phyloP scores from a whole-genome alignment of 1,140 invertebrate species.

The Sitophilus oryzae region DNA sequence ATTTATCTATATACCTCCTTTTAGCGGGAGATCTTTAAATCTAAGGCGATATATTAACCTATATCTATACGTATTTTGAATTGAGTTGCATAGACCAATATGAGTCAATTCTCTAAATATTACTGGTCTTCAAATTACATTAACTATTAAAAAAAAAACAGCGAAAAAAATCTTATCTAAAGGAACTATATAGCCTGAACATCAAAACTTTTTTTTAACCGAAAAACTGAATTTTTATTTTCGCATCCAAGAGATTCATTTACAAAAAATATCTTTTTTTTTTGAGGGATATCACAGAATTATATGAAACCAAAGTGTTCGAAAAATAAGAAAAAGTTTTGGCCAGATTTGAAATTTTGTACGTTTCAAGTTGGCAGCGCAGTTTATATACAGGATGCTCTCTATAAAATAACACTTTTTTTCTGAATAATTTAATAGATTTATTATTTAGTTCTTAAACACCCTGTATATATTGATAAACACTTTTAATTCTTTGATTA shows the following conservation, averaged over 20 bases:
- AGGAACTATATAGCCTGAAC: not conserved
- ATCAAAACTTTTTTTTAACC: not conserved
- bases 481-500: not conserved
- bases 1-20: too few relatives aligned
- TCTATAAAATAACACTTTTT: not conserved
- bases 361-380: conserved; percentile 30
- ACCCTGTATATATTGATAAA: not conserved
- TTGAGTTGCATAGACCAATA: too few relatives aligned
- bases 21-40: too few relatives aligned
- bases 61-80: not conserved
- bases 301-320: not conserved
- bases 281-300: conserved; percentile 5
- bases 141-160: not conserved
- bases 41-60: not conserved
- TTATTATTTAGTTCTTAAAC: not conserved
- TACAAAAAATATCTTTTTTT: not conserved
- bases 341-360: conserved; percentile 19
- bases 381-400: too few relatives aligned
- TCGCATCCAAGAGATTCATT: not conserved
- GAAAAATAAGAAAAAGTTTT: not conserved
- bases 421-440: not conserved
- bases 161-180: not conserved
- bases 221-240: too few relatives aligned
- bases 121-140: not conserved
- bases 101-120: too few relatives aligned